A percentile compares a stretch with the other conserved stretches of the same genome.
Conservation (phyloP, 2,113 vertebrate species). For the Python bivittatus region DNA sequence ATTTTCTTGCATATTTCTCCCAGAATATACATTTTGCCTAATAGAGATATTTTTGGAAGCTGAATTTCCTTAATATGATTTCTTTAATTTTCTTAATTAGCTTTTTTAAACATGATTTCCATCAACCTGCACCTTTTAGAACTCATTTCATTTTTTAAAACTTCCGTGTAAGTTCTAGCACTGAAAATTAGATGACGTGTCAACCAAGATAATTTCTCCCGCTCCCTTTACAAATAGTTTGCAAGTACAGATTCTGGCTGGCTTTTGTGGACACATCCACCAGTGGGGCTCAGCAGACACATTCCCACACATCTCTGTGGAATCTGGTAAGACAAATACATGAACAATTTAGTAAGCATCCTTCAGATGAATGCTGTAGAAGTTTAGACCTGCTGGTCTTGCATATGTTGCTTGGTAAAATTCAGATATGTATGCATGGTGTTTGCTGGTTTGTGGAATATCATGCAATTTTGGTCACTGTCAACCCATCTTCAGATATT, state of each 20-base stretch:
- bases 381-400: background rate
- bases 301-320: background rate
- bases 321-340: background rate
- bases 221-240: background rate
- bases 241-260: background rate
- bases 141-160: background rate
- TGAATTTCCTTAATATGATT: background rate
- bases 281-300: background rate
- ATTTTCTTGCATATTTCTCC: background rate
- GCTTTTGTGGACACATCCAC: background rate
- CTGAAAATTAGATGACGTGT: background rate
- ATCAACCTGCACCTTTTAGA: background rate
- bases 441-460: background rate
- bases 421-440: background rate
- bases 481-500: background rate
- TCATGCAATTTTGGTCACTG: background rate
- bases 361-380: background rate
- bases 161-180: background rate
- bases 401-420: background rate
- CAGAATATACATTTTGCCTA: background rate
- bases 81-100: background rate
- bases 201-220: background rate
- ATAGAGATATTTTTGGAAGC: background rate
- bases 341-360: background rate
- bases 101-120: background rate